Percentiles rank a stretch among this genome's conserved stretches.
These are phyloP conservation scores for Encarsia formosa DNA, from an alignment of 2,888 invertebrate species.

Conservation along the genomic window DNA sequence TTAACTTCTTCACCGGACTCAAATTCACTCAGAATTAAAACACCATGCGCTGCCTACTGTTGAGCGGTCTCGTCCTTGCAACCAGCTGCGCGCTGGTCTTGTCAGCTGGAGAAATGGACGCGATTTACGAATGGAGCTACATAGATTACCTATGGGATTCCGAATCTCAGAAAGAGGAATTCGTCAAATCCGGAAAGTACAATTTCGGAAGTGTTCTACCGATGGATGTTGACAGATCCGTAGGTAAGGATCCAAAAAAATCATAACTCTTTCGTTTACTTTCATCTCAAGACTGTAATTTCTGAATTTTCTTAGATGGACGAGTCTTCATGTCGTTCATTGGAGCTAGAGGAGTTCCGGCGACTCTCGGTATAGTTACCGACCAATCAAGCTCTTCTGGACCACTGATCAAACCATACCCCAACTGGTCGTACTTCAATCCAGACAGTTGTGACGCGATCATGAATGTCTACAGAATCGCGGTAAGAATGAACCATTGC, in stretches of 20 bases:
- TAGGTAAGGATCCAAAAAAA: slow-evolving; percentile 5
- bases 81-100: slow-evolving; percentile 4
- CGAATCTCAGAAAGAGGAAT: slow-evolving; percentile 54
- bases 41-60: slow-evolving; percentile 10
- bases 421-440: slow-evolving; percentile 58
- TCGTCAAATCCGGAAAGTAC: slow-evolving; percentile 53
- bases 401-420: slow-evolving; percentile 59
- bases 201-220: slow-evolving; percentile 19
- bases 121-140: slow-evolving; percentile 66
- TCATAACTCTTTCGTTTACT: not conserved
- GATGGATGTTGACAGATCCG: slow-evolving; percentile 25
- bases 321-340: slow-evolving; percentile 65
- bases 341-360: slow-evolving; percentile 62
- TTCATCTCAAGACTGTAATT: not conserved
- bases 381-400: slow-evolving; percentile 46
- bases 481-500: slow-evolving; percentile 57
- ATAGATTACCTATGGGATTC: slow-evolving; percentile 67
- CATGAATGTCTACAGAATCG: slow-evolving; percentile 69
- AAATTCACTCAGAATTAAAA: no score
- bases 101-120: slow-evolving; percentile 10
- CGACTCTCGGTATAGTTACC: slow-evolving; percentile 62
- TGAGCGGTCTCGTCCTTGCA: not conserved
- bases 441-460: slow-evolving; percentile 63
- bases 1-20: no score
- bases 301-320: slow-evolving; percentile 25